A percentile compares a stretch with the other conserved stretches of the same genome.
Conservation (phyloP, 2,113 vertebrate species). For the Clarias batrachus region DNA sequence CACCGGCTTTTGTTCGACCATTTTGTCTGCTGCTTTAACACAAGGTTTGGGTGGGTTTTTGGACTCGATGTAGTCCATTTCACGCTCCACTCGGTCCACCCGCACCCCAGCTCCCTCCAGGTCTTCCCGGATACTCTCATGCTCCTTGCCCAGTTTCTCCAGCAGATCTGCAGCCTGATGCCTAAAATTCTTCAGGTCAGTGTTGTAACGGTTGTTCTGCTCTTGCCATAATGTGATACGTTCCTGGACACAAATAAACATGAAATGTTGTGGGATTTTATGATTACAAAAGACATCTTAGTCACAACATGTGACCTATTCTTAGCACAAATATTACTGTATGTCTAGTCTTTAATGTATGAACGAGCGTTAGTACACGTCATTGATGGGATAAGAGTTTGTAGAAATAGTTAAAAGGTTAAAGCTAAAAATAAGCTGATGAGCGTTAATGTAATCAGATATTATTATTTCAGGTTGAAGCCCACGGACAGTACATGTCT, state of each 20-base stretch:
- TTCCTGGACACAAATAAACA: conserved; percentile 70
- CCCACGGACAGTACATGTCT: too few relatives aligned
- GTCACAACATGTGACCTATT: neutral
- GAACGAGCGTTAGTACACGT: too few relatives aligned
- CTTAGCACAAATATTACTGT: neutral
- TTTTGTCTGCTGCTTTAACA: conserved; percentile 79
- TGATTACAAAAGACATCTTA: neutral
- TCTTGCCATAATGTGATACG: conserved; percentile 89
- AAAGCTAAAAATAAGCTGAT: too few relatives aligned
- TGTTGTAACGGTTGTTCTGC: conserved; percentile 82
- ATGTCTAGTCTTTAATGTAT: neutral
- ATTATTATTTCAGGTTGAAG: too few relatives aligned
- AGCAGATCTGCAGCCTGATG: conserved; percentile 82
- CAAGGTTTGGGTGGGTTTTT: conserved; percentile 85
- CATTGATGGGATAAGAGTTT: too few relatives aligned
- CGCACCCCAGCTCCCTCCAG: conserved; percentile 73
- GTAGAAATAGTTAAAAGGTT: too few relatives aligned
- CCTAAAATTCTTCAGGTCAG: conserved; percentile 86
- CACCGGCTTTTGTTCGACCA: conserved; percentile 78
- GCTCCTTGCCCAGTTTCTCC: conserved; percentile 79
- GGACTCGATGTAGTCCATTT: conserved; percentile 87
- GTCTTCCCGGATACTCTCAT: conserved; percentile 73
- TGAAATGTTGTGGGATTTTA: neutral
- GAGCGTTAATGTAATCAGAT: too few relatives aligned
- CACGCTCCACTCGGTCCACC: conserved; percentile 83